phyloP scores from a whole-genome alignment of 2,797 vertebrate genomes.

The Erpetoichthys calabaricus region DNA sequence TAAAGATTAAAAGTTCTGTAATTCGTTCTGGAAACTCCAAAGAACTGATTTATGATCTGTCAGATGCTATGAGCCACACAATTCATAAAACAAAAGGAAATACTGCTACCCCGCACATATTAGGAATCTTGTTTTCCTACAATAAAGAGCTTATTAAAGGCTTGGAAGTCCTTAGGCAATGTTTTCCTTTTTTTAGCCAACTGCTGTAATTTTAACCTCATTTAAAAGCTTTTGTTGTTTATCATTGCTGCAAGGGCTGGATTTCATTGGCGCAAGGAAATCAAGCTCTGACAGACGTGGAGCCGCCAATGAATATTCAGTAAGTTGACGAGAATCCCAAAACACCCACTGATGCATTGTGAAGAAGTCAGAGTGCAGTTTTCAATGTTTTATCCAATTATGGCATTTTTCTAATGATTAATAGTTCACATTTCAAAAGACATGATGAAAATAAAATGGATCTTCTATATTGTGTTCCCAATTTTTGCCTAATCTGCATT shows the following conservation, averaged over 20 bases:
- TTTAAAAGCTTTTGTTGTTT: slow-evolving; percentile 19
- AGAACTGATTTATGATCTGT: slow-evolving; percentile 65
- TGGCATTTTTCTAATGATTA: too few relatives aligned
- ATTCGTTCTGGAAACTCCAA: slow-evolving; percentile 42
- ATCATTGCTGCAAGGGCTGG: slow-evolving; percentile 37
- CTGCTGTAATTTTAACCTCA: slow-evolving; percentile 20
- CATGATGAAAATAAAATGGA: too few relatives aligned
- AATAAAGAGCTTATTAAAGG: slow-evolving; percentile 1
- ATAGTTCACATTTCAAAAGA: too few relatives aligned
- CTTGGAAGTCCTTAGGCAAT: not conserved
- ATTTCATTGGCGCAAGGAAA: slow-evolving; percentile 29
- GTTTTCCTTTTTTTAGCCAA: not conserved
- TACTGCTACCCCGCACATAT: slow-evolving; percentile 26
- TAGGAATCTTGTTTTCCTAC: not conserved
- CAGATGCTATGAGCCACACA: slow-evolving; percentile 45
- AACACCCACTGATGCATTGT: not conserved
- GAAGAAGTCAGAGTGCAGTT: too few relatives aligned
- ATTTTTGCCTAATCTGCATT: too few relatives aligned
- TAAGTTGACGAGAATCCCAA: not conserved
- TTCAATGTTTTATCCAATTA: too few relatives aligned
- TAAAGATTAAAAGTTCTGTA: slow-evolving; percentile 48
- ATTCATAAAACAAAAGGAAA: slow-evolving; percentile 46
- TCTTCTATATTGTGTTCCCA: too few relatives aligned
- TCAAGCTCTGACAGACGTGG: slow-evolving; percentile 41
- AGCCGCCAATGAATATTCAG: slow-evolving; percentile 42